phyloP scores from a whole-genome alignment of 2,113 vertebrate species.

The Seriola aureovittata region DNA sequence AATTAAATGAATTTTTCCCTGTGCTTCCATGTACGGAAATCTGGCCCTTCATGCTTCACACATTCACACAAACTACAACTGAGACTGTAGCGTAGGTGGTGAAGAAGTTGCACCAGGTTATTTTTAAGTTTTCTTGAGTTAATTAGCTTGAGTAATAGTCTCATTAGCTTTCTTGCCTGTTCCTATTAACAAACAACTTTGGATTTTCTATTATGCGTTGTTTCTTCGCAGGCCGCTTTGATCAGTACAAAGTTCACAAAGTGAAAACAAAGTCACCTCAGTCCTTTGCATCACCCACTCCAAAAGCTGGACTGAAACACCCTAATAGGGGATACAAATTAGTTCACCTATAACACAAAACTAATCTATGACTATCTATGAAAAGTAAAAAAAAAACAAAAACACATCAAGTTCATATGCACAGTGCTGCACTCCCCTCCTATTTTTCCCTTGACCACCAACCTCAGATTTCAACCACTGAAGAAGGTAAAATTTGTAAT shows the following conservation, averaged over 20 bases:
- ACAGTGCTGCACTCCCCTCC: background rate
- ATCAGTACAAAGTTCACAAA: conserved; percentile 10
- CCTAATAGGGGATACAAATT: background rate
- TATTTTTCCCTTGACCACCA: background rate
- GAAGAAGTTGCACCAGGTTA: conserved; percentile 12
- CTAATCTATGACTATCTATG: too few species aligned
- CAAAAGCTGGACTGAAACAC: conserved; percentile 11
- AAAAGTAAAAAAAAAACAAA: too few species aligned
- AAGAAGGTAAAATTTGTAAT: background rate
- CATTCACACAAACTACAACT: background rate
- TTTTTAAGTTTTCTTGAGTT: conserved; percentile 39
- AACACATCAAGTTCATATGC: too few species aligned
- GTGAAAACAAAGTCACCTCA: conserved; percentile 40
- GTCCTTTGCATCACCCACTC: conserved; percentile 4
- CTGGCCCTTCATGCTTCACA: background rate
- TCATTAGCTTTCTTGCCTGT: conserved; percentile 30
- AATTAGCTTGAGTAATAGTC: conserved; percentile 15
- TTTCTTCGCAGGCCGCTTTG: conserved; percentile 24
- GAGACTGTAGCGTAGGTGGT: conserved; percentile 1
- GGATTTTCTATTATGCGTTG: conserved; percentile 6
- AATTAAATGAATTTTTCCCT: conserved; percentile 28
- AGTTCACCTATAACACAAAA: background rate
- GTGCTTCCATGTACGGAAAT: background rate
- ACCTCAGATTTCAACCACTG: background rate
- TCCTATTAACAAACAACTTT: conserved; percentile 30